Evolutionary conservation across 1,140 invertebrate genomes (phyloP).

Genomic region (Steinernema khuongi): DNA sequence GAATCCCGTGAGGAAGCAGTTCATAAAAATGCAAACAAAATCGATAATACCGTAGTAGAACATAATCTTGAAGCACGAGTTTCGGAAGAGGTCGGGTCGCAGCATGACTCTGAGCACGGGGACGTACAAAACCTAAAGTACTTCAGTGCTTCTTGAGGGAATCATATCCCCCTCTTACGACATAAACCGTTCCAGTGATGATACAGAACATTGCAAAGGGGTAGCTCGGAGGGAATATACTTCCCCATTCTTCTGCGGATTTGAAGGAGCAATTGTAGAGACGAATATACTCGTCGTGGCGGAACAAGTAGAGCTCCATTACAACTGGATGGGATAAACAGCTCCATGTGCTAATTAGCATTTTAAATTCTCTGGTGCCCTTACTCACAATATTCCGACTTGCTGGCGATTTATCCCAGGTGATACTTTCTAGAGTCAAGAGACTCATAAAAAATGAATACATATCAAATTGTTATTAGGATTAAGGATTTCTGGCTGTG

Average conservation of each 20-base stretch:
- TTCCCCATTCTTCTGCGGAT: not conserved
- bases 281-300: slow-evolving; percentile 8
- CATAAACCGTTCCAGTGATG: not conserved
- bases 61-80: slow-evolving; percentile 29
- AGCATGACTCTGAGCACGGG: slow-evolving; percentile 25
- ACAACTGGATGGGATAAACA: too few relatives aligned
- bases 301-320: slow-evolving; percentile 26
- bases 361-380: too few relatives aligned
- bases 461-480: too few relatives aligned
- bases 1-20: slow-evolving; percentile 24
- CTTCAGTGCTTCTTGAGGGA: not conserved
- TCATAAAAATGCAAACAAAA: slow-evolving; percentile 17
- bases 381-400: too few relatives aligned
- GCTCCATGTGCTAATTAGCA: too few relatives aligned
- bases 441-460: too few relatives aligned
- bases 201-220: slow-evolving; percentile 2
- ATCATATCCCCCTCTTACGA: slow-evolving; percentile 18
- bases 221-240: not conserved
- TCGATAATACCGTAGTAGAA: slow-evolving; percentile 25
- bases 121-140: slow-evolving; percentile 24
- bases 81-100: not conserved
- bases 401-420: too few relatives aligned
- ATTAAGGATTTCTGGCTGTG: too few relatives aligned
- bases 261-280: slow-evolving; percentile 18
- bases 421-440: too few relatives aligned